These are phyloP conservation scores for Lepidochrysops patricia DNA, from an alignment of 2,888 invertebrate species.

Conservation along the genomic window DNA sequence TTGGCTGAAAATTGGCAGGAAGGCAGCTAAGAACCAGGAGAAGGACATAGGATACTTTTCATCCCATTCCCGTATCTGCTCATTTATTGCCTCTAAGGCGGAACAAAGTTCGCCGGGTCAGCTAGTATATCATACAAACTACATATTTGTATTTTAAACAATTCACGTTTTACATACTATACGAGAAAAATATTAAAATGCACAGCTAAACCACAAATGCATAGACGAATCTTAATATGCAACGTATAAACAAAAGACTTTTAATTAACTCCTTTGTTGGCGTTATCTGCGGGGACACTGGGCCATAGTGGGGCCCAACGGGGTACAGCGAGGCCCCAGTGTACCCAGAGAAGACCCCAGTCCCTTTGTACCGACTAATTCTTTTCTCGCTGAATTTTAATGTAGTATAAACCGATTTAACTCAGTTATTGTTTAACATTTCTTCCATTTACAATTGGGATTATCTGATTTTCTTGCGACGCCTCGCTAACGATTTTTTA, in stretches of 20 bases:
- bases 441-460: constrained; percentile 49
- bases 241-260: constrained; percentile 9
- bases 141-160: too few relatives aligned
- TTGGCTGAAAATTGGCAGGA: too few relatives aligned
- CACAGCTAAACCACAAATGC: neutral
- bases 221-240: constrained; percentile 5
- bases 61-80: too few relatives aligned
- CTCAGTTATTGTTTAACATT: constrained; percentile 51
- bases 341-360: neutral
- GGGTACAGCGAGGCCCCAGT: neutral
- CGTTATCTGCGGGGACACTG: neutral
- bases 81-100: too few relatives aligned
- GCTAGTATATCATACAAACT: too few relatives aligned
- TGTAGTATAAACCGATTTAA: constrained; percentile 38
- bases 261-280: constrained; percentile 9
- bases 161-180: neutral
- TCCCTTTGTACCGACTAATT: constrained; percentile 21
- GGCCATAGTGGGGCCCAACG: neutral
- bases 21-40: too few relatives aligned
- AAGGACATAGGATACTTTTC: too few relatives aligned
- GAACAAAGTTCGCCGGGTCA: too few relatives aligned
- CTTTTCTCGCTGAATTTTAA: constrained; percentile 36
- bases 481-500: constrained; percentile 22
- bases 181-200: neutral
- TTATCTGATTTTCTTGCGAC: constrained; percentile 30